Evolutionary conservation across 1,140 invertebrate genomes (phyloP), one percentile per base, ranked within the genome.

Genomic region (Drosophila carrolli): DNA sequence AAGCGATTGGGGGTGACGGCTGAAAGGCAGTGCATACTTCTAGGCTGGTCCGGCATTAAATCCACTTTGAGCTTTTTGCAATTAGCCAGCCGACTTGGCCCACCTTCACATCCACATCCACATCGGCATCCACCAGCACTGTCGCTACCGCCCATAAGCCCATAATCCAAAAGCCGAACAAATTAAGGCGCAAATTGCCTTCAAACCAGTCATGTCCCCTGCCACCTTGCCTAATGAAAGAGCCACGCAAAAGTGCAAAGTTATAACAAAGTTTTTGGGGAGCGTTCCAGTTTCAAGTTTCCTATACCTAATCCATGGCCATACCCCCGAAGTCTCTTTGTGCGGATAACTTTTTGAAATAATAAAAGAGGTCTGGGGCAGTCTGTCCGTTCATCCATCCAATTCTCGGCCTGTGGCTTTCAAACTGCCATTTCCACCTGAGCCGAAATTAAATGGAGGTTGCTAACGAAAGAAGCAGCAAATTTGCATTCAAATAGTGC

Each of bases 151-250:
- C 23, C 23, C 23, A 23, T 68, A 74, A 74, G 55, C 46, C 61
- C 68, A 72, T 83, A 84, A 83, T 78, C 81, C 72, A 62, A 83
- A 83, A 83, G 81, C 75, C 81, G 65, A 78, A 80, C 81, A 83
- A 79, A 84, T 83, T 83, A 84, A 78, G 75, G 79, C 59, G 43
- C 79, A 82, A 82, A 82, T 82, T 83, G 79, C 66, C 80, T 63
- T 48, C 60, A 75, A 75, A 55, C 47, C 62, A 35, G 47, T 66
- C 41, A 29, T 35, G 37, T 23, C 56, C n/a, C 55, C 55, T 23
- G 11, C 56, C 44, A 29, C 47, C 50, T 37, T 38, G 38, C 59
- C 65, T 67, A 67, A 63, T 63, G 71, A 72, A 72, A 61, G 67
- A 73, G 71, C 71, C 54, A 74, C 51, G 50, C 72, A 61, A 75